phyloP scores from a whole-genome alignment of 2,797 vertebrate species.

The Sebastolobus alascanus region DNA sequence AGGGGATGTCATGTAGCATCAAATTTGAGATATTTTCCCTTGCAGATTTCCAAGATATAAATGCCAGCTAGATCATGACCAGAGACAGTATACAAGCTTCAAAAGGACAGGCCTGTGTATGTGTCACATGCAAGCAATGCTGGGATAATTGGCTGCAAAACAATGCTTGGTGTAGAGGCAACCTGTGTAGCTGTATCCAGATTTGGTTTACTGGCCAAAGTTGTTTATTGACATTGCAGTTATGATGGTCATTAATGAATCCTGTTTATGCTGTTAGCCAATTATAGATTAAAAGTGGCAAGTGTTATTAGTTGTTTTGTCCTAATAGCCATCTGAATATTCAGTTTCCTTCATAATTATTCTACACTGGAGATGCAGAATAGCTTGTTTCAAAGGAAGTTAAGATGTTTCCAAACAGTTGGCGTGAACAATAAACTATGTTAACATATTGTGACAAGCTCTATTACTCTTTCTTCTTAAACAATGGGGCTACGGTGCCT shows the following conservation, averaged over 20 bases:
- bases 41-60: slow-evolving; percentile 73
- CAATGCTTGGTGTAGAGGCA: slow-evolving; percentile 43
- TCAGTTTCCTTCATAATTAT: slow-evolving; percentile 49
- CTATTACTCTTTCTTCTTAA: slow-evolving; percentile 78
- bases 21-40: slow-evolving; percentile 71
- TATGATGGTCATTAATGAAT: slow-evolving; percentile 40
- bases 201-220: slow-evolving; percentile 7
- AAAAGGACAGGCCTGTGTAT: slow-evolving; percentile 62
- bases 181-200: slow-evolving; percentile 29
- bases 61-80: slow-evolving; percentile 71
- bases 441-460: slow-evolving; percentile 80
- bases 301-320: slow-evolving; percentile 41
- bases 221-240: slow-evolving; percentile 15
- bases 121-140: slow-evolving; percentile 55
- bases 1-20: slow-evolving; percentile 73
- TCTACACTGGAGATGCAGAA: slow-evolving; percentile 24
- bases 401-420: slow-evolving; percentile 77
- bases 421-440: slow-evolving; percentile 74
- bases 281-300: slow-evolving; percentile 38
- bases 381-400: slow-evolving; percentile 58
- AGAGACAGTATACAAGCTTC: slow-evolving; percentile 74
- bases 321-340: slow-evolving; percentile 37
- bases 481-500: slow-evolving; percentile 71
- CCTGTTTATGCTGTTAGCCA: slow-evolving; percentile 25
- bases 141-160: slow-evolving; percentile 70